Evolutionary conservation across 2,797 vertebrate genomes (phyloP), one percentile per base, ranked within the genome.

Genomic region (Hyperoplus lanceolatus): DNA sequence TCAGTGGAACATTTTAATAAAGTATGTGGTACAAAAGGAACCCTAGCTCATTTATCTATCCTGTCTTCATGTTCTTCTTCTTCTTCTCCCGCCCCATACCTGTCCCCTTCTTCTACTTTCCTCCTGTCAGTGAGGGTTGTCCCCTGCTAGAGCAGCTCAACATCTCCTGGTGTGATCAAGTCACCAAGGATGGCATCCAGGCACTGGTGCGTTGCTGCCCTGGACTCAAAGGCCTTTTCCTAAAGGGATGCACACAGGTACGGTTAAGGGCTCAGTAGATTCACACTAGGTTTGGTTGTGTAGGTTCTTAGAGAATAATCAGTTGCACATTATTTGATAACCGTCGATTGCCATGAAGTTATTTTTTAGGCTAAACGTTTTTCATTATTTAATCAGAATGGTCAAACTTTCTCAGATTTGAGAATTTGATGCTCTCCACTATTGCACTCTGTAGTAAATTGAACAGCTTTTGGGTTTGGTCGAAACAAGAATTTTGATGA

Each of bases 111-210:
- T 7, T 55, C 12, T 63, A 18, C 13, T 59, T 12, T 29, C 41
- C 6, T 70, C 36, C 72, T 68, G 63, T 16, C 91, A 99, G 98
- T n/a, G 98, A 99, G 94, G 98, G 98, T 10, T 99, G 98, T 93
- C 97, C 97, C 18, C 93, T 97, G 82, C 93, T 99, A 92, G 98
- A 99, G 93, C 97, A 99, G 88, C 95, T 99, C 89, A 97, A 98
- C 89, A 99, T 99, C 93, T 99, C 98, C 81, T 99, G 98, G 98
- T 99, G 98, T 75, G 97, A 99, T 92, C 97, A 98, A 94, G 96
- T 99, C 93, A 97, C 97, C 50, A 99, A 98, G 96, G 98, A 99
- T 6, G 98, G 98, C 51, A 96, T 99, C 89, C 97, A 99, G 93
- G 97, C 97, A 0, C 94, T 99, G 92, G 98, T 99, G 76, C 94